Percentiles rank a stretch among this genome's conserved stretches.
These are phyloP conservation scores for Chironomus tentans DNA, from an alignment of 2,888 invertebrate genomes.

Conservation along the genomic window DNA sequence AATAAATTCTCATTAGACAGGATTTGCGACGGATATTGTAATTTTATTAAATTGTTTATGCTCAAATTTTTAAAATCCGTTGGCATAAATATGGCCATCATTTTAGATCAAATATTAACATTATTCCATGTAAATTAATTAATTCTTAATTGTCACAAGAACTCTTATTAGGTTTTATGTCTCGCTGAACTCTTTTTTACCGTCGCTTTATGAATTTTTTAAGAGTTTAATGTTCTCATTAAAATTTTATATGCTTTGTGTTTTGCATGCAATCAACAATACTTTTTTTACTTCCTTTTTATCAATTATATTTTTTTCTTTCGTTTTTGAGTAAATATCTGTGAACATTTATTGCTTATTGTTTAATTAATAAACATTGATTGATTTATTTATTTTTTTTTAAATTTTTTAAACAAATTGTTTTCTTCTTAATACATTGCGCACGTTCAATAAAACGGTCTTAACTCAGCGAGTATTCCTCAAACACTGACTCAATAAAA, in stretches of 20 bases:
- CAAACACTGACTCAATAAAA: conserved; percentile 11
- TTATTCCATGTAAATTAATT: background rate
- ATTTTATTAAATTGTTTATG: conserved; percentile 9
- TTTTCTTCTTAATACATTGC: background rate
- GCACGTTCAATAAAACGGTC: conserved; percentile 13
- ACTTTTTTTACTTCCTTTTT: background rate
- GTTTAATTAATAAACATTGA: background rate
- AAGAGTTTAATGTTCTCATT: background rate
- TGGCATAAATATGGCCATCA: conserved; percentile 22
- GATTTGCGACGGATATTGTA: conserved; percentile 2
- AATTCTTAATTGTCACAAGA: background rate
- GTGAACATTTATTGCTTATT: background rate
- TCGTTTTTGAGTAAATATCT: background rate
- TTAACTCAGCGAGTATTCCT: conserved; percentile 11
- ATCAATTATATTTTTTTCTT: background rate
- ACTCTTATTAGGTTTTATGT: no score
- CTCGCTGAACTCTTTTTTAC: background rate
- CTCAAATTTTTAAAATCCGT: conserved; percentile 9
- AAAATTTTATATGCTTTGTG: background rate
- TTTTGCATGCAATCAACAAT: no score
- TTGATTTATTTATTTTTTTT: background rate
- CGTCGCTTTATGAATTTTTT: background rate
- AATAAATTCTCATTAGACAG: background rate
- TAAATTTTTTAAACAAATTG: background rate
- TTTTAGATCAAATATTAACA: background rate